Conservation (phyloP, 2,888 invertebrate genomes). For the Pristionchus fissidentatus region DNA sequence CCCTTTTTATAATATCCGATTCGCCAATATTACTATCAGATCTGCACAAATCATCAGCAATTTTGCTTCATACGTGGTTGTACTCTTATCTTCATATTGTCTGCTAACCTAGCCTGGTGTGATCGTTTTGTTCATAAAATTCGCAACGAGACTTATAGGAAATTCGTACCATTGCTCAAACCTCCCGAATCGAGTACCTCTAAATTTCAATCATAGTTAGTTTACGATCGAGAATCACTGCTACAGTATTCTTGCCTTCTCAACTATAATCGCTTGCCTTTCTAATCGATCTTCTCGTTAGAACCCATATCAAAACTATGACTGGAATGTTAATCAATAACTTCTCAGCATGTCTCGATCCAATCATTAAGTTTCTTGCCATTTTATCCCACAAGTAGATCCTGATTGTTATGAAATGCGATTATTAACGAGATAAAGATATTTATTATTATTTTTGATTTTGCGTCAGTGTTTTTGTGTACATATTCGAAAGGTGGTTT, state of each 20-base stretch:
- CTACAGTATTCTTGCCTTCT: constrained; percentile 5
- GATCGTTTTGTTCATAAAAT: neutral
- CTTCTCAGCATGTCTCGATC: neutral
- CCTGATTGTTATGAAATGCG: constrained; percentile 22
- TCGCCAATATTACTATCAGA: constrained; percentile 8
- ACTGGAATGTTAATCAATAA: neutral
- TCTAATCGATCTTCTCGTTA: constrained; percentile 25
- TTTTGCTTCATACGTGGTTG: constrained; percentile 33
- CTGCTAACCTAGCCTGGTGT: constrained; percentile 21
- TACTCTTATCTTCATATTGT: neutral
- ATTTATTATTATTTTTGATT: no score
- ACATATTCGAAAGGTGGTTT: no score
- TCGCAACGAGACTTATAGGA: constrained; percentile 15
- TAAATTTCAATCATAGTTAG: neutral
- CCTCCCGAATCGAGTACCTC: constrained; percentile 39
- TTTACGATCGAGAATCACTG: constrained; percentile 21
- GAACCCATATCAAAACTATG: constrained; percentile 35
- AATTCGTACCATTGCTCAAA: constrained; percentile 37
- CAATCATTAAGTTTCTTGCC: constrained; percentile 1
- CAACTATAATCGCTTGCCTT: constrained; percentile 32
- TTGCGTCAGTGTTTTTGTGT: no score
- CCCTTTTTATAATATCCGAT: neutral
- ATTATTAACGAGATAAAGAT: no score
- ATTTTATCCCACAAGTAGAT: constrained; percentile 38
- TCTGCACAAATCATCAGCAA: constrained; percentile 28